Evolutionary conservation across 2,888 invertebrate genomes (phyloP).

Genomic region (Zhengitettix transpicula): DNA sequence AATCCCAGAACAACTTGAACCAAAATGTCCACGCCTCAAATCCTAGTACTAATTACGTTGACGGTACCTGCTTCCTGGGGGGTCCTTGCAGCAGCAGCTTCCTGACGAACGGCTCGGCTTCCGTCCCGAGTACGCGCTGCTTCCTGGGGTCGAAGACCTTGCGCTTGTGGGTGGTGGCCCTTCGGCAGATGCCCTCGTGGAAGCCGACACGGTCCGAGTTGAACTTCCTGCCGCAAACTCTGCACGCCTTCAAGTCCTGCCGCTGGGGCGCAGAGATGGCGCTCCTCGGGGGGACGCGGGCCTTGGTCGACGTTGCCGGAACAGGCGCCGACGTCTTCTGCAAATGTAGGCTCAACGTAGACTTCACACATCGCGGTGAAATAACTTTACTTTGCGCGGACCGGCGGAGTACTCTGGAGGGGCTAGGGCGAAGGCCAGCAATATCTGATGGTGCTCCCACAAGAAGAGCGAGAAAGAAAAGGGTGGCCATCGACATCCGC

Average conservation of each 20-base stretch:
- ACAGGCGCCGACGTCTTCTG: too few relatives aligned
- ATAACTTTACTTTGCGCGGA: too few relatives aligned
- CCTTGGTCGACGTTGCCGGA: neutral
- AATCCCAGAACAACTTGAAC: too few relatives aligned
- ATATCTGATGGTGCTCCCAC: too few relatives aligned
- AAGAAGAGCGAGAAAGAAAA: too few relatives aligned
- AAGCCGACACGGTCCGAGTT: neutral
- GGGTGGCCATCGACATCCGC: too few relatives aligned
- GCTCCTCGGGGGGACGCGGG: neutral
- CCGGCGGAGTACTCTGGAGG: too few relatives aligned
- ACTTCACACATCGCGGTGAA: too few relatives aligned
- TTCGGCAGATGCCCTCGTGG: conserved; percentile 1
- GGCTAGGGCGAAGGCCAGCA: too few relatives aligned
- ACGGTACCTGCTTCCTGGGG: neutral
- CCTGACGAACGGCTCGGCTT: neutral
- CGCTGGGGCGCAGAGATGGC: neutral
- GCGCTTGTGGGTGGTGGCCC: neutral
- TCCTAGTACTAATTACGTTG: too few relatives aligned
- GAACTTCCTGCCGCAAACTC: neutral
- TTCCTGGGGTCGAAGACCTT: conserved; percentile 1
- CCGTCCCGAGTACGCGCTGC: neutral
- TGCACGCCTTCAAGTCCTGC: neutral
- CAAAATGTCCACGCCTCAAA: too few relatives aligned
- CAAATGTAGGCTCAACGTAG: too few relatives aligned
- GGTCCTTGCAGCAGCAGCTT: neutral